phyloP scores from a whole-genome alignment of 2,888 invertebrate species.

The Drosophila infuscata region DNA sequence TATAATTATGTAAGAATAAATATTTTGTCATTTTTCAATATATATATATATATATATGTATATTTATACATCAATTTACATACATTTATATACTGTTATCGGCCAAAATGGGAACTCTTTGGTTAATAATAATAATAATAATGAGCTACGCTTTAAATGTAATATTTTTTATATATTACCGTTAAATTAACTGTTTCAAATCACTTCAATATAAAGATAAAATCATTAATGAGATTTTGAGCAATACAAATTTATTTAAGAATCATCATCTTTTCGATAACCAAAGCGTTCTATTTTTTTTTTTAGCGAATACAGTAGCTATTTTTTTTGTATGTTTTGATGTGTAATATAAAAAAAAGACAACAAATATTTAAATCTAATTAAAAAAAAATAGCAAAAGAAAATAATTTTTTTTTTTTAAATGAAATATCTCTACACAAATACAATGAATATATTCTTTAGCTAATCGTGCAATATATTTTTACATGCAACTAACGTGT shows the following conservation, averaged over 20 bases:
- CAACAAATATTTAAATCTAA: background rate
- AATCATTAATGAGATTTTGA: background rate
- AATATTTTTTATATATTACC: background rate
- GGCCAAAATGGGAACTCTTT: background rate
- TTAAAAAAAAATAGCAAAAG: background rate
- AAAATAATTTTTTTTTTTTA: background rate
- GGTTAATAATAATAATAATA: background rate
- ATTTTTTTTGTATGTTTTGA: background rate
- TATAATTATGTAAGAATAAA: background rate
- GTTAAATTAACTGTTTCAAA: background rate
- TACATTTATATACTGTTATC: background rate
- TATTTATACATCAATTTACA: background rate
- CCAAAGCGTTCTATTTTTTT: background rate
- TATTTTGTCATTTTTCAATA: constrained; percentile 3
- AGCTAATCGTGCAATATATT: constrained; percentile 71
- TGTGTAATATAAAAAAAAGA: no score
- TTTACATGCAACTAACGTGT: constrained; percentile 63
- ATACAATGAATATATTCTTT: constrained; percentile 40
- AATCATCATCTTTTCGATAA: background rate
- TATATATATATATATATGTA: background rate
- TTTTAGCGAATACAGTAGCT: background rate
- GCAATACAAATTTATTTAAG: background rate
- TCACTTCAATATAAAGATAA: background rate
- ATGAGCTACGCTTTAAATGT: background rate
- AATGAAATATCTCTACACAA: constrained; percentile 9